Evolutionary conservation across 2,797 vertebrate genomes (phyloP).

Genomic region (Onychomys arenicola): DNA sequence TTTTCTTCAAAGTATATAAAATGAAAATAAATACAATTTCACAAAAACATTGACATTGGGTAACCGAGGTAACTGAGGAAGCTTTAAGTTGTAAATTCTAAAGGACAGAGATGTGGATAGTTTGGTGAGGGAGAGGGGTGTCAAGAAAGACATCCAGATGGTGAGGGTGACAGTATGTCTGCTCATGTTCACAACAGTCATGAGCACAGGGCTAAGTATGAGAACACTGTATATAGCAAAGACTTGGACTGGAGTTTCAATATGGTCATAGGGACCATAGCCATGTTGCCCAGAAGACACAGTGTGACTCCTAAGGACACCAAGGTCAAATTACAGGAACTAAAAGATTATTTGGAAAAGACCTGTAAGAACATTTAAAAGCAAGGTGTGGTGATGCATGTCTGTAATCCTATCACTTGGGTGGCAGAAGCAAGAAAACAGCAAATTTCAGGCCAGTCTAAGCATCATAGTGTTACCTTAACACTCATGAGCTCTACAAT

Average conservation of each 20-base stretch:
- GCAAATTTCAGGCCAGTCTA: background rate
- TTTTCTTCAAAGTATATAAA: background rate
- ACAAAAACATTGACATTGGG: background rate
- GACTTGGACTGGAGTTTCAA: background rate
- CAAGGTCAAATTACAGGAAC: background rate
- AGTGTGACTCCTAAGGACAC: background rate
- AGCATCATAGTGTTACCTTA: background rate
- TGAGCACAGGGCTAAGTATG: background rate
- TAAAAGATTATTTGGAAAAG: background rate
- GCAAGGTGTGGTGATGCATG: background rate
- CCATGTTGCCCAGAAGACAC: background rate
- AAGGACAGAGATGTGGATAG: background rate
- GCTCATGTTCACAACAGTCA: background rate
- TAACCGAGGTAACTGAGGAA: background rate
- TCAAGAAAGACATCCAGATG: background rate
- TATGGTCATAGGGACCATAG: background rate
- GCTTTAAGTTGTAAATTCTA: background rate
- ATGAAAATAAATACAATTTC: slow-evolving; percentile 50
- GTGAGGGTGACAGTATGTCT: background rate
- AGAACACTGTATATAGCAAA: background rate
- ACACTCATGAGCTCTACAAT: too few species aligned
- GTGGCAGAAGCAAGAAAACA: background rate
- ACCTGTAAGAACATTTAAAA: background rate
- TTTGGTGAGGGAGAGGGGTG: background rate
- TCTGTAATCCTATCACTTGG: background rate